Percentiles rank a stretch among this genome's conserved stretches.
Evolutionary conservation across 2,888 invertebrate species (phyloP).

Genomic region (Drosophila quinaria): DNA sequence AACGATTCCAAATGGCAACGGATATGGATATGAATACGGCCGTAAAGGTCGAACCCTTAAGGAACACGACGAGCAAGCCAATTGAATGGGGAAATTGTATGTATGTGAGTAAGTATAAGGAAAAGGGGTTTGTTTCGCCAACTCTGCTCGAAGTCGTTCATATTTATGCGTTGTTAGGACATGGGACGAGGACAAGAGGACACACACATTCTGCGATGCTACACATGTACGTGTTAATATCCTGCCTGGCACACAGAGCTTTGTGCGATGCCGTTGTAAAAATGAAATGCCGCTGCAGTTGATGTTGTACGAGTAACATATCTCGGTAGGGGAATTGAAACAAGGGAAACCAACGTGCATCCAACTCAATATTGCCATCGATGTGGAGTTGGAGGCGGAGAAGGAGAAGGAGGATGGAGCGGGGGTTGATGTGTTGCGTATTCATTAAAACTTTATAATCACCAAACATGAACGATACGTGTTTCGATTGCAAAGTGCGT

Average conservation of each 20-base stretch:
- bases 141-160: conserved; percentile 55
- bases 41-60: conserved; percentile 54
- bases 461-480: conserved; percentile 72
- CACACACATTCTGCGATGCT: conserved; percentile 62
- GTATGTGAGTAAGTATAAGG: background rate
- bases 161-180: conserved; percentile 68
- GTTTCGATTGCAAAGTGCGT: conserved; percentile 63
- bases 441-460: conserved; percentile 83
- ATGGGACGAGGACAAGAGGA: conserved; percentile 65
- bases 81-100: conserved; percentile 41
- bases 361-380: conserved; percentile 42
- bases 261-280: conserved; percentile 65
- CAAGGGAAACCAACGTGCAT: conserved; percentile 52
- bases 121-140: conserved; percentile 43
- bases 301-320: conserved; percentile 18
- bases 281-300: conserved; percentile 72
- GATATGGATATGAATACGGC: conserved; percentile 52
- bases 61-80: conserved; percentile 61
- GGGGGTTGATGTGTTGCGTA: conserved; percentile 63
- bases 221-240: conserved; percentile 77
- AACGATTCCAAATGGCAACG: conserved; percentile 70
- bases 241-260: conserved; percentile 54
- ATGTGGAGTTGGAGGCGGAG: background rate
- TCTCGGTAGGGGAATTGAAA: conserved; percentile 16
- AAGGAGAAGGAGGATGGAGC: conserved; percentile 6